Conservation (phyloP, 2,888 invertebrate genomes). For the Micropterix aruncella region DNA sequence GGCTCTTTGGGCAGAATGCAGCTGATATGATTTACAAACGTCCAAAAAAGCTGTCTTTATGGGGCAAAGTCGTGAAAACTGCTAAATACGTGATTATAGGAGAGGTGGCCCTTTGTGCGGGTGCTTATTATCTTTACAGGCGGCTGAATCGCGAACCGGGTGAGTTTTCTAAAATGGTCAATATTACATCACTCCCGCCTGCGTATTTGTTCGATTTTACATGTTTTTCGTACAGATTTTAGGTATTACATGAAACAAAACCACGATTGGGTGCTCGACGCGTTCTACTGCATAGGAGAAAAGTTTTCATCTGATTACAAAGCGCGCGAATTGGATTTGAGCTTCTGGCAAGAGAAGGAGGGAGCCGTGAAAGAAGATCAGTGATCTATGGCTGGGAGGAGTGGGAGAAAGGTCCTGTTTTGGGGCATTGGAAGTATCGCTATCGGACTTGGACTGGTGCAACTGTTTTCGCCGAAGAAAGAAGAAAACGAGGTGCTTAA, state of each 20-base stretch:
- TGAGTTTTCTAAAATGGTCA: neutral
- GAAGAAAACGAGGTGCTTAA: too few relatives aligned
- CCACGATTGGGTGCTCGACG: conserved; percentile 48
- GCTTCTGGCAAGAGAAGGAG: too few relatives aligned
- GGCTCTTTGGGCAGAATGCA: too few relatives aligned
- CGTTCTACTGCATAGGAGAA: conserved; percentile 58
- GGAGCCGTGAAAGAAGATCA: too few relatives aligned
- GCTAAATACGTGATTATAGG: neutral
- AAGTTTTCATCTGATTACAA: conserved; percentile 31
- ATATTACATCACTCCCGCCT: too few relatives aligned
- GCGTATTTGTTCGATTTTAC: too few relatives aligned
- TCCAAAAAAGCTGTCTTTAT: too few relatives aligned
- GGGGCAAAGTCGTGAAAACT: too few relatives aligned
- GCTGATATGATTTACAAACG: too few relatives aligned
- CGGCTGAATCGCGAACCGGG: neutral
- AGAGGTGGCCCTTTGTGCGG: neutral
- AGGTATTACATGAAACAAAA: conserved; percentile 53
- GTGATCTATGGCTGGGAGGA: conserved; percentile 33
- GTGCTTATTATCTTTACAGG: neutral
- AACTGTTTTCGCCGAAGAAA: conserved; percentile 5
- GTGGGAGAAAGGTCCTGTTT: conserved; percentile 29
- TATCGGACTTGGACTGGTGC: conserved; percentile 2
- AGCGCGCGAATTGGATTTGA: conserved; percentile 38
- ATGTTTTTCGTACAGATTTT: conserved; percentile 60
- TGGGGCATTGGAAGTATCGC: conserved; percentile 4